phyloP scores from a whole-genome alignment of 2,113 vertebrate genomes.

The Planiliza haematocheilus region DNA sequence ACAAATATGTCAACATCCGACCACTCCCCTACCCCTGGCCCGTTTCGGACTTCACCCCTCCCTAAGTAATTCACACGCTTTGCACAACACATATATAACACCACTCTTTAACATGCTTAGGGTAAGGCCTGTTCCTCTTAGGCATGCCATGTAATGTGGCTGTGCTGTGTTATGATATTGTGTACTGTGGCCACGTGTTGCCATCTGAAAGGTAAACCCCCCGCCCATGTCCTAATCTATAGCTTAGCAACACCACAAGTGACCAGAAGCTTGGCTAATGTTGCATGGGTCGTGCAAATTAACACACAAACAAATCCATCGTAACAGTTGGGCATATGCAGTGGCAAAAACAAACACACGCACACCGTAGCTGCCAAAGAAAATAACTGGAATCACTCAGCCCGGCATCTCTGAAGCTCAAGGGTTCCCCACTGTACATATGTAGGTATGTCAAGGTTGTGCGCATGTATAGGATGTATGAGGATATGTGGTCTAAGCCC shows the following conservation, averaged over 20 bases:
- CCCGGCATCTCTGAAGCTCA: slow-evolving; percentile 81
- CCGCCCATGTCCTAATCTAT: slow-evolving; percentile 41
- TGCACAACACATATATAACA: slow-evolving; percentile 72
- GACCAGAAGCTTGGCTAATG: slow-evolving; percentile 71
- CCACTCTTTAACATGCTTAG: slow-evolving; percentile 79
- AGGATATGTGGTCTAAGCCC: slow-evolving; percentile 81
- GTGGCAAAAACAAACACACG: slow-evolving; percentile 72
- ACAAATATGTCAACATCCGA: slow-evolving; percentile 40
- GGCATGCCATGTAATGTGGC: slow-evolving; percentile 77
- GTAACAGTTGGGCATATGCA: slow-evolving; percentile 68
- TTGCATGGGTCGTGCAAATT: slow-evolving; percentile 80
- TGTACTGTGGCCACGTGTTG: slow-evolving; percentile 47
- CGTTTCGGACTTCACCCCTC: slow-evolving; percentile 47
- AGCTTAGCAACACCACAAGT: slow-evolving; percentile 58
- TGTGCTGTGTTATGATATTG: slow-evolving; percentile 57
- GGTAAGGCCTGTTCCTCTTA: slow-evolving; percentile 56
- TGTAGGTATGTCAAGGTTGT: slow-evolving; percentile 84
- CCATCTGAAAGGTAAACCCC: slow-evolving; percentile 46
- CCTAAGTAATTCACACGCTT: slow-evolving; percentile 60
- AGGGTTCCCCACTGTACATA: slow-evolving; percentile 88
- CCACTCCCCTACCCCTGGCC: slow-evolving; percentile 48
- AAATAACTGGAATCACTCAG: slow-evolving; percentile 75
- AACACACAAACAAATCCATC: slow-evolving; percentile 73
- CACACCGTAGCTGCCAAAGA: slow-evolving; percentile 67
- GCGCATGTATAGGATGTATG: slow-evolving; percentile 81